A percentile compares a stretch with the other conserved stretches of the same genome.
phyloP scores from a whole-genome alignment of 2,113 vertebrate species.

The Ancistrus triradiatus region DNA sequence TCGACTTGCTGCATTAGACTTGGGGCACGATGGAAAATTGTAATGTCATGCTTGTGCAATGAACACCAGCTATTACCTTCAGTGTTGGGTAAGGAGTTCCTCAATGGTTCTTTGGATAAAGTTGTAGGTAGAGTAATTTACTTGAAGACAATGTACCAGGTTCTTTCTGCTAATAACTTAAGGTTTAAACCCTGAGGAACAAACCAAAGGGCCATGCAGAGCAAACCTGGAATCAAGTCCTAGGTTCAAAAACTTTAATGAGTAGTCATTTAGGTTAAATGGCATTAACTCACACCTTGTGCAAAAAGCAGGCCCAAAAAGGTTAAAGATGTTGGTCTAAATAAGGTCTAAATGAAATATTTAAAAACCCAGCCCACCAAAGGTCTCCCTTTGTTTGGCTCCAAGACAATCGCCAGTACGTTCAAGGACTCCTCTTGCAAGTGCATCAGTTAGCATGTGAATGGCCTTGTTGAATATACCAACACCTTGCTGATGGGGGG shows the following conservation, averaged over 20 bases:
- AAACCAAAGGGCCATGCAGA: too few species aligned
- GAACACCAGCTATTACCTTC: background rate
- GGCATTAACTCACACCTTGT: background rate
- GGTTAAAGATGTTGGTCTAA: slow-evolving; percentile 2
- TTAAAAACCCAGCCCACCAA: slow-evolving; percentile 13
- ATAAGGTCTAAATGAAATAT: slow-evolving; percentile 15
- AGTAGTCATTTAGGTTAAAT: too few species aligned
- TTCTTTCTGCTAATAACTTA: too few species aligned
- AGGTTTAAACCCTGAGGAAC: too few species aligned
- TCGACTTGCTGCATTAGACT: slow-evolving; percentile 30
- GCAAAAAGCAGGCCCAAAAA: background rate
- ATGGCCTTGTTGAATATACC: slow-evolving; percentile 50
- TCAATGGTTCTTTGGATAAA: too few species aligned
- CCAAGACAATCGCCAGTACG: slow-evolving; percentile 37
- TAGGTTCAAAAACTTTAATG: too few species aligned
- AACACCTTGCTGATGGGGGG: slow-evolving; percentile 52
- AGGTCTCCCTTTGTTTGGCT: slow-evolving; percentile 38
- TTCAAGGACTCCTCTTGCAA: slow-evolving; percentile 48
- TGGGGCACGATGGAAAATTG: slow-evolving; percentile 30
- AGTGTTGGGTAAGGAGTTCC: too few species aligned
- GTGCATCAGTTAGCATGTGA: slow-evolving; percentile 59
- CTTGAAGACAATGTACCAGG: too few species aligned
- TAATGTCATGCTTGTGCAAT: slow-evolving; percentile 22
- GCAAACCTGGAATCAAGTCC: too few species aligned
- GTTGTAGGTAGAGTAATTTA: too few species aligned